A percentile compares a stretch with the other conserved stretches of the same genome.
Conservation (phyloP, 2,888 invertebrate genomes). For the Tipula vernalis region DNA sequence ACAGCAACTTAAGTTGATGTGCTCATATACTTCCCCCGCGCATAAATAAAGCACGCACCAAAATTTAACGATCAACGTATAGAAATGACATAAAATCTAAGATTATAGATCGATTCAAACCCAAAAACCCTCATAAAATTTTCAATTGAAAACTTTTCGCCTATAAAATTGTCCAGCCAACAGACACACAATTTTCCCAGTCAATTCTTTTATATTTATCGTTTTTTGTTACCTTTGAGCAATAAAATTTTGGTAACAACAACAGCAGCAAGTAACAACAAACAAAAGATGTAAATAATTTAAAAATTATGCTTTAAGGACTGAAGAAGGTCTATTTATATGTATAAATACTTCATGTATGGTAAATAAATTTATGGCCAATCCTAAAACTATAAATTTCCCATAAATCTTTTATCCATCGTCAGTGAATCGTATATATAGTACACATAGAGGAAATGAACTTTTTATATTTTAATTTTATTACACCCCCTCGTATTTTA, state of each 20-base stretch:
- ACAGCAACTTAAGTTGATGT: background rate
- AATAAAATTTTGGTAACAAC: background rate
- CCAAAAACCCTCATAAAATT: background rate
- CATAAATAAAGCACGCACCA: background rate
- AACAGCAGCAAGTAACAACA: background rate
- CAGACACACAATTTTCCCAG: background rate
- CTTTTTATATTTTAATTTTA: background rate
- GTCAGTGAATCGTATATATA: background rate
- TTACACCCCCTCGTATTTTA: background rate
- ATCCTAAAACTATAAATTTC: background rate
- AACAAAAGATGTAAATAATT: background rate
- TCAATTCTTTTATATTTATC: background rate
- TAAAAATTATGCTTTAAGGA: background rate
- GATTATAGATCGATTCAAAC: background rate
- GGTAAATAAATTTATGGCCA: background rate
- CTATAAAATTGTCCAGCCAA: background rate
- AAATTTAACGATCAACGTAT: background rate
- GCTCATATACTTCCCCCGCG: background rate
- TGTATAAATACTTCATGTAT: background rate
- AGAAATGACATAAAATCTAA: background rate
- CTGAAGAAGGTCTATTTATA: background rate
- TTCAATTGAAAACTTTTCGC: background rate
- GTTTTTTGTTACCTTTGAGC: background rate
- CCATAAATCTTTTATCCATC: slow-evolving; percentile 4
- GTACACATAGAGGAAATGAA: background rate